phyloP scores from a whole-genome alignment of 2,797 vertebrate species.

The Oophaga sylvatica region DNA sequence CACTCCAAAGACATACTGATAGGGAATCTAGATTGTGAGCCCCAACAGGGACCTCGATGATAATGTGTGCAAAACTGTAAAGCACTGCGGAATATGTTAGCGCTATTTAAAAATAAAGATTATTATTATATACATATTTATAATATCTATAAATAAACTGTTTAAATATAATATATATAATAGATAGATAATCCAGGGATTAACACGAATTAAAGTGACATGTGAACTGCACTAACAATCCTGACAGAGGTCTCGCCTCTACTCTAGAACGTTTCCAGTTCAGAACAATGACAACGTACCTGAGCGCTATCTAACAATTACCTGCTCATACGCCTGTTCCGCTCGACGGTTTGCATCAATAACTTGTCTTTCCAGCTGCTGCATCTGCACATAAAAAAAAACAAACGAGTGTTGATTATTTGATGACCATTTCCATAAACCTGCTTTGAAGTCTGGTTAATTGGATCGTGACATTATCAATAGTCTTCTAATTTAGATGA shows the following conservation, averaged over 20 bases:
- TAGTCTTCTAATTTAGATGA: slow-evolving; percentile 22
- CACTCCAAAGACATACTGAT: too few species aligned
- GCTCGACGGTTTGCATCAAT: slow-evolving; percentile 89
- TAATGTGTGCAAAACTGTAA: too few species aligned
- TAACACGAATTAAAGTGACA: not conserved
- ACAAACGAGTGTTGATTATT: slow-evolving; percentile 34
- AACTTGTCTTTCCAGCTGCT: slow-evolving; percentile 93
- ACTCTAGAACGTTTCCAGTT: not conserved
- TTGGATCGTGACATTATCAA: slow-evolving; percentile 32
- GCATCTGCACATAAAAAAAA: slow-evolving; percentile 80
- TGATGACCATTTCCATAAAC: slow-evolving; percentile 17
- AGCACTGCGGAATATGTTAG: too few species aligned
- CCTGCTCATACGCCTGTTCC: slow-evolving; percentile 91
- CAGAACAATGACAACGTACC: not conserved
- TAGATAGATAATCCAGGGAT: not conserved
- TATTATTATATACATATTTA: too few species aligned
- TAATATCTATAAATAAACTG: too few species aligned
- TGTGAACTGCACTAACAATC: not conserved
- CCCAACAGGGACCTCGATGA: too few species aligned
- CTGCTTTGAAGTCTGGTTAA: slow-evolving; percentile 29
- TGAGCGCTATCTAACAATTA: slow-evolving; percentile 64
- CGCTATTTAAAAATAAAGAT: too few species aligned
- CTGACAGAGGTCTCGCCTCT: not conserved
- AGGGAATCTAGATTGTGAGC: too few species aligned
- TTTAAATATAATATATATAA: not conserved